Evolutionary conservation across 2,888 invertebrate genomes (phyloP).

Genomic region (Odontocolon sp.): DNA sequence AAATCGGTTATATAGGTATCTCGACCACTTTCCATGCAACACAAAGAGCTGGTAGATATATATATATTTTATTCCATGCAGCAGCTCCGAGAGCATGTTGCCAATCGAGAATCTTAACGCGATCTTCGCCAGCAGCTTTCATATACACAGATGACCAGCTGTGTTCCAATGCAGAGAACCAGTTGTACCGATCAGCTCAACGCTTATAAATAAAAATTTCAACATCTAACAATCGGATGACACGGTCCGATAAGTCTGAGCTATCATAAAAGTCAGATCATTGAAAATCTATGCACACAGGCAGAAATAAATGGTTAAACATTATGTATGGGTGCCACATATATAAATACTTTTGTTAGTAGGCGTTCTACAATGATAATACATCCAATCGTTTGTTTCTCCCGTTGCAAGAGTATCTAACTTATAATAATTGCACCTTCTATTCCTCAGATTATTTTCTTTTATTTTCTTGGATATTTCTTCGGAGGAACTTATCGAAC

Average conservation of each 20-base stretch:
- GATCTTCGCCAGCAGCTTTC: slow-evolving; percentile 2
- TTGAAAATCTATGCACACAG: too few relatives aligned
- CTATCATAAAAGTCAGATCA: background rate
- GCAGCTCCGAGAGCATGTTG: slow-evolving; percentile 15
- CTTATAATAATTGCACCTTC: background rate
- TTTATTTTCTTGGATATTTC: too few relatives aligned
- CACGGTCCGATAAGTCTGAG: background rate
- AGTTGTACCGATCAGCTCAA: slow-evolving; percentile 37
- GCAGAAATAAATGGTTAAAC: too few relatives aligned
- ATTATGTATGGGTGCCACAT: too few relatives aligned
- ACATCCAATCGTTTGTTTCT: too few relatives aligned
- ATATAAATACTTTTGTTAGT: too few relatives aligned
- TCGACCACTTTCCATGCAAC: slow-evolving; percentile 4
- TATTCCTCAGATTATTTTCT: background rate
- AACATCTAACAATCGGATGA: too few relatives aligned
- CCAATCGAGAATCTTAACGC: slow-evolving; percentile 31
- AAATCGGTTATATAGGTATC: slow-evolving; percentile 18
- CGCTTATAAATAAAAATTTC: slow-evolving; percentile 26
- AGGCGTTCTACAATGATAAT: too few relatives aligned
- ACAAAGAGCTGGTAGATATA: slow-evolving; percentile 19
- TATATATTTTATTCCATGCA: background rate
- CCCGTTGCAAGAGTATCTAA: too few relatives aligned
- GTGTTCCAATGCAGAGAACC: slow-evolving; percentile 11
- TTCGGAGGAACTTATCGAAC: background rate
- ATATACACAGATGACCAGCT: slow-evolving; percentile 26